A percentile compares a stretch with the other conserved stretches of the same genome.
Conservation (phyloP, 2,797 vertebrate genomes). For the Gymnopithys bicolor region DNA sequence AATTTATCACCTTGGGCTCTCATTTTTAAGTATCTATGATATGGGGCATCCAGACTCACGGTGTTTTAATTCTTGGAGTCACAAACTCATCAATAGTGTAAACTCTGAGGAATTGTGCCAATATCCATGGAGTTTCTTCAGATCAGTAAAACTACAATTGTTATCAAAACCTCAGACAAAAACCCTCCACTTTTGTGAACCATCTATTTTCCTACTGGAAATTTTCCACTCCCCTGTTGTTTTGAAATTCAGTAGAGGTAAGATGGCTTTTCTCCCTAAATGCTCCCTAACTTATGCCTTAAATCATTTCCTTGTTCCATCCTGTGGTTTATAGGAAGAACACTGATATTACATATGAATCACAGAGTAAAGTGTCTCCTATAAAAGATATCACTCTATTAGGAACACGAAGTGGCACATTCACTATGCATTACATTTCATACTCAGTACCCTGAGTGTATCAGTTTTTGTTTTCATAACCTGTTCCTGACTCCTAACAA, state of each 20-base stretch:
- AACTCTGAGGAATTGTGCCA: background rate
- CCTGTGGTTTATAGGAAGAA: background rate
- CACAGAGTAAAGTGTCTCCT: background rate
- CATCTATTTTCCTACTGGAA: background rate
- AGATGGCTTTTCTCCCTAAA: background rate
- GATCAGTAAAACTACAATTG: background rate
- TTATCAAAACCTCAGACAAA: background rate
- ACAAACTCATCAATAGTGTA: background rate
- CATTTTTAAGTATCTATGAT: background rate
- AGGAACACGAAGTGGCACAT: background rate
- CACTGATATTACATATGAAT: background rate
- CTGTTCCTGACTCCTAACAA: conserved; percentile 56
- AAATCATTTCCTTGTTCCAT: background rate
- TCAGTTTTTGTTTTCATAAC: conserved; percentile 64
- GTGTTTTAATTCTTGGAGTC: background rate
- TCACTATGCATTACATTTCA: background rate
- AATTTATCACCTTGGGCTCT: background rate
- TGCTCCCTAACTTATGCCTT: background rate
- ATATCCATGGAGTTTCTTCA: background rate
- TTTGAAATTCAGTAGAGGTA: background rate
- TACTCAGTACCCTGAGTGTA: background rate
- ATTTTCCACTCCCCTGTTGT: background rate
- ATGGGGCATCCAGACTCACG: fast-evolving
- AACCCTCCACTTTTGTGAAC: background rate
- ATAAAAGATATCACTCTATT: background rate